Base-by-base conservation (phyloP, 2,797 vertebrate species). In the Macropus fuliginosus region DNA sequence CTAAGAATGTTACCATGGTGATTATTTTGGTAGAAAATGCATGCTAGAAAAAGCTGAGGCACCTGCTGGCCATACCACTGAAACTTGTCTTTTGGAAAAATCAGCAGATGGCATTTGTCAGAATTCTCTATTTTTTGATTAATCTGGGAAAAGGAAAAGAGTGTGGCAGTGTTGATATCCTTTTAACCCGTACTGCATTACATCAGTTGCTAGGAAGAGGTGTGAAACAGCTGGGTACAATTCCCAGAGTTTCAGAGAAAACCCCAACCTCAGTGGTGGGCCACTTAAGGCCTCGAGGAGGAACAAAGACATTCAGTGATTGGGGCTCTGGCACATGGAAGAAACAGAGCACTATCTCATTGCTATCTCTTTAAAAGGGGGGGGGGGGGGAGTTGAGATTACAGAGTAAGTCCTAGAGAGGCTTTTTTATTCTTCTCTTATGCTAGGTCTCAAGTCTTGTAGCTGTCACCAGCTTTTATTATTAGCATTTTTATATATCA, bases 41-140 rank as follows among this genome's bases (percentile, higher is more conserved):
- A 98, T 98, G 98, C 98, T 97, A 98, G 98, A 98, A 98, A 98
- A 98, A 98, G 98, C 98, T 95, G 93, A 98, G 98, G 98, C 98
- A 98, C 98, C 98, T 98, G 98, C 98, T 98, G 98, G 98, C 97
- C 94, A 94, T 97, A 98, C 98, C 98, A 98, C 98, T 98, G 97
- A 98, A 98, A 98, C 98, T 98, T 98, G 97, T 98, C 98, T 98
- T 98, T 96, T 96, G 96, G 94, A 98, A 97, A 98, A 98, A 98
- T 98, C 98, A 98, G 98, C 98, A 99, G 98, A 98, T 99, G 98
- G 98, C 98, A 98, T 98, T 99, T 98, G 98, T 98, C 98, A 98
- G 98, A 98, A 98, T 98, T 98, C 96, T 95, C 96, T 96, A 97
- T 95, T 97, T 98, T 98, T 98, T 98, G 98, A 98, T 98, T 98